Conservation (phyloP, 2,888 invertebrate genomes). For the Philaethria dido region DNA sequence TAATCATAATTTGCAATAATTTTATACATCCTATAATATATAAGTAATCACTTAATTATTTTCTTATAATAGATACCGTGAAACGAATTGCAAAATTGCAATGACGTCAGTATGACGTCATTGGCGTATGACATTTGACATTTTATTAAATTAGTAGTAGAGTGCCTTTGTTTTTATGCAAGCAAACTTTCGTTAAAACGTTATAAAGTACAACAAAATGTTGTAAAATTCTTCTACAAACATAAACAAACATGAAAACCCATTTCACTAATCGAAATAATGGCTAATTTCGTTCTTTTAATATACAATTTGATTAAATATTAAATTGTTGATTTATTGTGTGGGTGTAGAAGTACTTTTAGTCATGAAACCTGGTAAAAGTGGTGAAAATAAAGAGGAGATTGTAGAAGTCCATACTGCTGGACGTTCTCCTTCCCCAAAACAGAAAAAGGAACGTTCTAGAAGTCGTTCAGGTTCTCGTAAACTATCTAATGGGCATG, state of each 20-base stretch:
- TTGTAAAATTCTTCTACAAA: constrained; percentile 25
- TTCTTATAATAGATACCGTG: constrained; percentile 22
- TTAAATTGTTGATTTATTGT: constrained; percentile 6
- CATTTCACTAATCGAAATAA: not conserved
- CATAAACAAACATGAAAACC: constrained; percentile 30
- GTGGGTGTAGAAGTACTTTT: constrained; percentile 14
- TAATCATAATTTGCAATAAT: not conserved
- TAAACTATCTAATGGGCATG: constrained; percentile 73
- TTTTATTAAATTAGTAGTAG: constrained; percentile 45
- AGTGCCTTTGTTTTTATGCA: constrained; percentile 53
- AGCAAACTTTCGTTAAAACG: constrained; percentile 31
- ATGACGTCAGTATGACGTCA: constrained; percentile 77
- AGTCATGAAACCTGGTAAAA: constrained; percentile 73
- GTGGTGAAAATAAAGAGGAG: constrained; percentile 69
- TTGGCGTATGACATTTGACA: constrained; percentile 56
- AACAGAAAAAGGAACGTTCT: constrained; percentile 61
- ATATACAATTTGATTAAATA: constrained; percentile 1
- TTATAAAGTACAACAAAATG: constrained; percentile 54
- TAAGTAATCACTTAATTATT: not conserved
- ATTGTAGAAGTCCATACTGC: constrained; percentile 74
- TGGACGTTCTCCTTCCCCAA: constrained; percentile 74
- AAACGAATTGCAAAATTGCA: constrained; percentile 39
- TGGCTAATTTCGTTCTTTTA: not conserved
- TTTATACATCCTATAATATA: not conserved
- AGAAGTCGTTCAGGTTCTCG: constrained; percentile 68